Conservation (phyloP, 2,888 invertebrate species). For the Dorcus parallelipipedus region DNA sequence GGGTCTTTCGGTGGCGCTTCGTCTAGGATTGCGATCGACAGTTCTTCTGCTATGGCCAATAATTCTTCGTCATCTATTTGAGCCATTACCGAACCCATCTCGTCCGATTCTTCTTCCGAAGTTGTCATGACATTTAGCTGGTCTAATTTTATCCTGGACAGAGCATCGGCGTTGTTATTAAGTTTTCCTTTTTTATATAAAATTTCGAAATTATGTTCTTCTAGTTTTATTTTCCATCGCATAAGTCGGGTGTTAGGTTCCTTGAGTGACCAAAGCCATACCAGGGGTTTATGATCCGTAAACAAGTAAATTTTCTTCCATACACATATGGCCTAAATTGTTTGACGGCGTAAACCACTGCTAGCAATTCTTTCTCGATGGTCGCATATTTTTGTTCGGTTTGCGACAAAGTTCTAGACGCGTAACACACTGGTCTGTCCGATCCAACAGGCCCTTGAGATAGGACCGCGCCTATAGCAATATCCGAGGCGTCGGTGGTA, state of each 20-base stretch:
- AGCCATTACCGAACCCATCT: not conserved
- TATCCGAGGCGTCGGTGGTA: slow-evolving; percentile 26
- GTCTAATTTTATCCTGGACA: slow-evolving; percentile 4
- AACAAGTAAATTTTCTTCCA: slow-evolving; percentile 10
- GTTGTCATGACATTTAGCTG: not conserved
- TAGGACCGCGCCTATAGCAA: not conserved
- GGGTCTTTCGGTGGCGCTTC: no score
- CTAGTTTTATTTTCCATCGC: not conserved
- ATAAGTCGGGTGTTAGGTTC: not conserved
- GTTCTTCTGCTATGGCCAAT: not conserved
- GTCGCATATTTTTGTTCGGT: slow-evolving; percentile 11
- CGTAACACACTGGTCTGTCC: slow-evolving; percentile 24
- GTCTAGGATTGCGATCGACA: not conserved
- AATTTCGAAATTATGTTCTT: slow-evolving; percentile 5
- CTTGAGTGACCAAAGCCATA: slow-evolving; percentile 13
- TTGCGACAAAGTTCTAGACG: slow-evolving; percentile 12
- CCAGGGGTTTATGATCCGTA: slow-evolving; percentile 22
- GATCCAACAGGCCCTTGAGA: slow-evolving; percentile 16
- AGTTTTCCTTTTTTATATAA: slow-evolving; percentile 13
- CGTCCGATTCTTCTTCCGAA: not conserved
- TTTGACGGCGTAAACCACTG: slow-evolving; percentile 24
- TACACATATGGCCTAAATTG: slow-evolving; percentile 24
- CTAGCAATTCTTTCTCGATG: slow-evolving; percentile 28
- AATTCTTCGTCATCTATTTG: slow-evolving; percentile 5
- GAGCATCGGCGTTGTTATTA: slow-evolving; percentile 15